Base-by-base conservation (phyloP, 2,797 vertebrate genomes). In the Limosa lapponica region DNA sequence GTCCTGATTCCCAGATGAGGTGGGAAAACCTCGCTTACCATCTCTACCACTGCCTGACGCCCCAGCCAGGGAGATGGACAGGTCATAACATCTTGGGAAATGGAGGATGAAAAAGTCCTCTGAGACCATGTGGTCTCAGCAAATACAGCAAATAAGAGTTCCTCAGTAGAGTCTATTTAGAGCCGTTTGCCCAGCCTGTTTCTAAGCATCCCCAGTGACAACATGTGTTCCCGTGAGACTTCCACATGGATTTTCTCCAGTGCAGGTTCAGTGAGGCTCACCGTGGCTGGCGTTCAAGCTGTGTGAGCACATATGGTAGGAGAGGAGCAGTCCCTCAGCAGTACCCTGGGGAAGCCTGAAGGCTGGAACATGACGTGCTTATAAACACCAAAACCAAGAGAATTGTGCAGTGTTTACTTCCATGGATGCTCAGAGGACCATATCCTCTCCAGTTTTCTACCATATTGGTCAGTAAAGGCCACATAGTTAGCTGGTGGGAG, bases 161-260 rank as follows among this genome's bases (percentile, higher is more conserved):
- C 57, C 75, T 96, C 49, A 28, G 37, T 48, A 34, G 30, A 72
- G 54, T 75, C 16, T 74, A 44, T 90, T 93, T 74, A 82, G 69
- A 89, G 51, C 89, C 61, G 48, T 88, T 95, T 92, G 58, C 72
- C 86, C 87, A 85, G 57, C 51, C 88, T 93, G 64, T 82, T 94
- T 71, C 57, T 89, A 82, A 82, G 83, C 65, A 75, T 95, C 91
- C 91, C 92, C 51, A 89, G 70, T 66, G 86, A 59, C 32, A 84
- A 22, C 52, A 84, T 71, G 75, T 77, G 78, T 75, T 93, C 93
- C 66, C 11, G 0, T 70, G 92, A 92, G 87, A 89, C 74, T 95
- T 58, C 91, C 79, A 28, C 30, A n/a, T 91, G 87, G 73, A 72
- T 94, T 95, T 96, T 73, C 90, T 94, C 69, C 82, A 36, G 46